phyloP scores from a whole-genome alignment of 2,888 invertebrate species.

The Patella depressa region DNA sequence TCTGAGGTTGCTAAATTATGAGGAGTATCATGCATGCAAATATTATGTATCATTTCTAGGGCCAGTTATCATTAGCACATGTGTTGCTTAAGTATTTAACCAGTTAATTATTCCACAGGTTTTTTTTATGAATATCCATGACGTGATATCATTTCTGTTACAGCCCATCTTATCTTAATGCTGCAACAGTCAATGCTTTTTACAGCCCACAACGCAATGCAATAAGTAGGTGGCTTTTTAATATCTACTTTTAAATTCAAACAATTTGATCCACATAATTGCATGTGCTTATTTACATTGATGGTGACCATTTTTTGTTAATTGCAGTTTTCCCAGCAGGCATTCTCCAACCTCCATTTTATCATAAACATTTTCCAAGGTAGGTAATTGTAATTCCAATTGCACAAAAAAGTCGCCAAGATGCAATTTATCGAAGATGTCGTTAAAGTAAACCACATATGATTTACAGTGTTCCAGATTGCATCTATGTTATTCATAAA shows the following conservation, averaged over 20 bases:
- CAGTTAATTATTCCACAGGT: constrained; percentile 44
- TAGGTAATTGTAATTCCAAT: constrained; percentile 73
- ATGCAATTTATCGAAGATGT: too few species aligned
- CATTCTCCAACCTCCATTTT: constrained; percentile 71
- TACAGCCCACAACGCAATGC: constrained; percentile 93
- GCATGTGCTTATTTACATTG: not conserved
- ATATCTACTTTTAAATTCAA: not conserved
- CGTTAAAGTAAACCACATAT: too few species aligned
- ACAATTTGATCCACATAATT: not conserved
- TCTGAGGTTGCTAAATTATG: too few species aligned
- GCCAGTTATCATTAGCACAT: too few species aligned
- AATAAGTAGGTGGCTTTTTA: constrained; percentile 78
- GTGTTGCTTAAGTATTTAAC: too few species aligned
- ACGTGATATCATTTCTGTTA: too few species aligned
- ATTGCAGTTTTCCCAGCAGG: constrained; percentile 74
- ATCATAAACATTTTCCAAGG: constrained; percentile 85
- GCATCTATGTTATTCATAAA: too few species aligned
- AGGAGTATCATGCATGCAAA: too few species aligned
- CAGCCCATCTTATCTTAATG: constrained; percentile 38
- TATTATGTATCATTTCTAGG: too few species aligned
- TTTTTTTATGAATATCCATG: too few species aligned
- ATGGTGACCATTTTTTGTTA: constrained; percentile 34
- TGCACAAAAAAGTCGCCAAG: too few species aligned
- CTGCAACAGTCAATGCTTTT: constrained; percentile 86
- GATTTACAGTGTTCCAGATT: too few species aligned